Evolutionary conservation across 2,888 invertebrate species (phyloP), one percentile per base, ranked within the genome.

Genomic region (Torymus texanus): DNA sequence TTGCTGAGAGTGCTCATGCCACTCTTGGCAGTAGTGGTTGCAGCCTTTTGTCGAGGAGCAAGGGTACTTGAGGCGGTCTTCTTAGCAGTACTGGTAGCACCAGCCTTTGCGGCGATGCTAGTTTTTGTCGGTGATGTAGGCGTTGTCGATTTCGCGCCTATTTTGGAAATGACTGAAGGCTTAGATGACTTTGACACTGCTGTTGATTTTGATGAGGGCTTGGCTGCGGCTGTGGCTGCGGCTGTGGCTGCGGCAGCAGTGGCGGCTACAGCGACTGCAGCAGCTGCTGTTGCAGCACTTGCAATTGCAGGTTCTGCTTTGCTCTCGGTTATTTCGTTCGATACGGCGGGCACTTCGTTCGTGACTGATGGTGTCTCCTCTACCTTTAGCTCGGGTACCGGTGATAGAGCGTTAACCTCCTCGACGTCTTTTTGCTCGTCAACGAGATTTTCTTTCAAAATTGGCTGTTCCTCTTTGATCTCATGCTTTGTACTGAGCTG

Each of bases 241-340:
- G 86, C 86, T 18, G 87, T 87, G 14, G 86, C 86, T 18, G 87
- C 88, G 14, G 87, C 86, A 13, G 61, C 65, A 29, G 51, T 63
- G 14, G 61, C 58, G 12, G 18, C 61, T 41, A 53, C 59, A 16
- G 71, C 24, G 13, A 16, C 62, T 83, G 88, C 70, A 71, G 88
- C 86, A 53, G 59, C 86, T 83, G 82, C 82, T 86, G 87, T 86
- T 84, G 87, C 80, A 13, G 77, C 67, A 13, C 75, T 59, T 5
- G 82, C 68, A 65, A 41, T 41, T 41, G 41, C 41, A 5, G 41
- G 41, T 1, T 5, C 41, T 41, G 41, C 41, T 41, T 5, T 8
- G 41, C 41, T 41, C 41, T 5, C 41, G 41, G 41, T 41, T 0
- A 41, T 41, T 41, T 41, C 41, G 41, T 81, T 81, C 50, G 79